Percentiles rank a stretch among this genome's conserved stretches.
Evolutionary conservation across 2,888 invertebrate species (phyloP).

Genomic region (Psylliodes chrysocephalus): DNA sequence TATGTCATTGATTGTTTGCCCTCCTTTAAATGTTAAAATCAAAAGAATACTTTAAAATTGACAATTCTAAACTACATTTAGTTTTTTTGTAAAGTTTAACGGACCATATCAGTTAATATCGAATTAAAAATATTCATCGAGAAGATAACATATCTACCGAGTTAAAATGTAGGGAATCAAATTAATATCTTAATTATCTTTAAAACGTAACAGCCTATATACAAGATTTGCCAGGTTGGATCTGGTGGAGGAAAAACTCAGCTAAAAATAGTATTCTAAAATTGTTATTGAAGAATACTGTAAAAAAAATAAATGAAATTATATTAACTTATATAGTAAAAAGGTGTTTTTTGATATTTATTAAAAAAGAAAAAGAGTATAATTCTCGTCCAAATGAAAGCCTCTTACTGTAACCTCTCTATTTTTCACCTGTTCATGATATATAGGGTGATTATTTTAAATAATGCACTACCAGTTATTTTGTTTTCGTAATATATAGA

Average conservation of each 20-base stretch:
- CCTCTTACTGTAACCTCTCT: conserved; percentile 18
- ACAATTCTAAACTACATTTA: too few relatives aligned
- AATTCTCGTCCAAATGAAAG: conserved; percentile 27
- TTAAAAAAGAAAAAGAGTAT: conserved; percentile 13
- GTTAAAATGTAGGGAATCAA: background rate
- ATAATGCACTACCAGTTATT: conserved; percentile 9
- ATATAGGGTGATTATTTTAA: conserved; percentile 13
- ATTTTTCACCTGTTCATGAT: conserved; percentile 9
- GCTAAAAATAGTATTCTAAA: conserved; percentile 23
- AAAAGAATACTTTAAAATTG: background rate
- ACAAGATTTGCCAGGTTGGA: conserved; percentile 22
- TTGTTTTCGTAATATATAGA: background rate
- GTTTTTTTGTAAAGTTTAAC: background rate
- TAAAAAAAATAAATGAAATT: conserved; percentile 22
- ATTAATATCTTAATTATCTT: conserved; percentile 1
- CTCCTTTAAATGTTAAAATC: too few relatives aligned
- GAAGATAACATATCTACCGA: background rate
- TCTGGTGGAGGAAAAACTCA: conserved; percentile 32
- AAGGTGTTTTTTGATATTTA: conserved; percentile 27
- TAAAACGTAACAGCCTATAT: conserved; percentile 5
- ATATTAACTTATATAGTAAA: conserved; percentile 24
- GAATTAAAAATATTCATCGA: background rate
- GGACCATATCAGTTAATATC: conserved; percentile 6
- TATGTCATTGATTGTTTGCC: too few relatives aligned
- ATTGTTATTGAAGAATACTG: conserved; percentile 13